Conservation (phyloP, 2,113 vertebrate genomes). For the Mormyrus lacerda region DNA sequence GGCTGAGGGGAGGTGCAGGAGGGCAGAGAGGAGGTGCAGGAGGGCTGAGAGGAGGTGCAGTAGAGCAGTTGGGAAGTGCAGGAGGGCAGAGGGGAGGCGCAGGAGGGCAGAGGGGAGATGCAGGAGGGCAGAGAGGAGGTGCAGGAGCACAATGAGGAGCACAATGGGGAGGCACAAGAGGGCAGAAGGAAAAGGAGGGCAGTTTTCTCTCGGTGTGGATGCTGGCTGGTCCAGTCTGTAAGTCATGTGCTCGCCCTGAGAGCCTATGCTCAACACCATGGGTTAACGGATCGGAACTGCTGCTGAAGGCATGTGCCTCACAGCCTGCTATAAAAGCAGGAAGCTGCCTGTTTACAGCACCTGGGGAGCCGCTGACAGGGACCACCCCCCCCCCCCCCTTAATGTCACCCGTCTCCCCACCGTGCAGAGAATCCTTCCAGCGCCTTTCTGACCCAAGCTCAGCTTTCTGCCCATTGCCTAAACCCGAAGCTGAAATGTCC, state of each 20-base stretch:
- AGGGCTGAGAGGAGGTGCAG: too few species aligned
- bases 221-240: neutral
- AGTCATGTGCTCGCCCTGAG: neutral
- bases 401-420: neutral
- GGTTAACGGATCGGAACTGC: neutral
- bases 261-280: neutral
- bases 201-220: neutral
- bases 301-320: neutral
- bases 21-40: too few species aligned
- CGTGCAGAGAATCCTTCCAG: neutral
- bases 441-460: neutral
- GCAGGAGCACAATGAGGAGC: too few species aligned
- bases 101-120: too few species aligned
- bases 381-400: too few species aligned
- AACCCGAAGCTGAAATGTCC: neutral
- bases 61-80: too few species aligned
- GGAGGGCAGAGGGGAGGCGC: too few species aligned
- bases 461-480: neutral
- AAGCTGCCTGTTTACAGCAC: neutral
- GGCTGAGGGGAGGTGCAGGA: too few species aligned
- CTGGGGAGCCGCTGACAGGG: neutral
- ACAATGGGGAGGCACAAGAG: too few species aligned
- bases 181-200: too few species aligned
- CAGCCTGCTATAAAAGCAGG: neutral
- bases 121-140: too few species aligned